Percentiles rank a stretch among this genome's conserved stretches.
These are phyloP conservation scores for Petrocephalus schoutedeni DNA, from an alignment of 2,797 vertebrate genomes.

Conservation along the genomic window DNA sequence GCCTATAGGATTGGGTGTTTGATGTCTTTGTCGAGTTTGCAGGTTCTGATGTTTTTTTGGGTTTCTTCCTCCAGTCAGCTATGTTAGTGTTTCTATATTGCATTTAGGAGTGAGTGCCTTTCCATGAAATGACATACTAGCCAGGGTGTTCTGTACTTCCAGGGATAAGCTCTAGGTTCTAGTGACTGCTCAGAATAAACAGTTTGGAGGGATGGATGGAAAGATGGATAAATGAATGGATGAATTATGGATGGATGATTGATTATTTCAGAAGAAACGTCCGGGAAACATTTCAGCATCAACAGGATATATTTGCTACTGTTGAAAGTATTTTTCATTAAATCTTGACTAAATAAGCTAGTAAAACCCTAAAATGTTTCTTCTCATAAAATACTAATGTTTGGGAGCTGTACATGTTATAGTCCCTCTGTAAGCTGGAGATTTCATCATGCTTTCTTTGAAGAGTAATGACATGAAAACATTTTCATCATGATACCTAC, in stretches of 20 bases:
- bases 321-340: conserved; percentile 3
- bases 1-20: not conserved
- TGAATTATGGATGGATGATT: not conserved
- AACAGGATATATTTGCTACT: not conserved
- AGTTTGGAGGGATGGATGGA: not conserved
- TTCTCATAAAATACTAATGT: not conserved
- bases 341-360: not conserved
- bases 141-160: not conserved
- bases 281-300: not conserved
- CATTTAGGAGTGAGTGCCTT: not conserved
- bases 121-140: not conserved
- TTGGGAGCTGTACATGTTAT: not conserved
- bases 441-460: not conserved
- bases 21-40: not conserved
- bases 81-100: not conserved
- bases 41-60: not conserved
- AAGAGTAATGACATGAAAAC: not conserved
- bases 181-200: not conserved
- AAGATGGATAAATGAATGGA: not conserved
- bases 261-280: not conserved
- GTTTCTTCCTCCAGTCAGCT: not conserved
- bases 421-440: no score
- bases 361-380: not conserved
- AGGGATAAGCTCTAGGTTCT: not conserved
- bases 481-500: not conserved